Base-by-base conservation (phyloP, 1,140 invertebrate genomes). In the Limonius californicus region DNA sequence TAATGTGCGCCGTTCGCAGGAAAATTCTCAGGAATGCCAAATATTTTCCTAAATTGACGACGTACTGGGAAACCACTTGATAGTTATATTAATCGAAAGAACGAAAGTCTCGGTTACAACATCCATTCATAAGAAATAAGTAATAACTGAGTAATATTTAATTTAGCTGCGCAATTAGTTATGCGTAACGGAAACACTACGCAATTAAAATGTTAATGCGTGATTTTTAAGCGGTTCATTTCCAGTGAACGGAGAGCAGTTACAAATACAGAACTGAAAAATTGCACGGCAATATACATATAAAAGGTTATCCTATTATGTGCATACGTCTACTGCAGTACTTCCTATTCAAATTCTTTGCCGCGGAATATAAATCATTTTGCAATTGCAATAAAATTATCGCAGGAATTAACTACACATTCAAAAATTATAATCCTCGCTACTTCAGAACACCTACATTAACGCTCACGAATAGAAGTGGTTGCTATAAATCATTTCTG, bases 401-500 rank as follows among this genome's bases (percentile, higher is more conserved):
- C 42, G 12, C 9, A 9, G 23, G 3, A 27, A 27, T 45, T 45
- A 45, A 45, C 42, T 45, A 18, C 16, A 45, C 14, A 15, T 15
- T 45, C n/a, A 45, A 15, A 45, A 45, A 15, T 45, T 45, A 45
- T 15, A 45, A 45, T 15, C n/a, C 16, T 6, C 2, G 42, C 42
- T 45, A 45, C 42, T n/a, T 15, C 2, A n/a, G 42, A 45, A 45
- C 42, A 45, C 42, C 42, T 45, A 45, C 42, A n/a, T 45, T 15
- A n/a, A 45, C 16, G 16, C 16, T 45, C 42, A 18, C 45, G 9
- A 50, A 19, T 19, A 50, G 45, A 19, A 18, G 45, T 8, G 45
- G n/a, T 18, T 50, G 12, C 16, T 15, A 45, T 45, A 45, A 45
- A 6, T 45, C 42, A 50, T 18, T 50, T 50, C 16, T 50, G 45